Conservation (phyloP, 2,797 vertebrate species). For the Clarias laeviceps region DNA sequence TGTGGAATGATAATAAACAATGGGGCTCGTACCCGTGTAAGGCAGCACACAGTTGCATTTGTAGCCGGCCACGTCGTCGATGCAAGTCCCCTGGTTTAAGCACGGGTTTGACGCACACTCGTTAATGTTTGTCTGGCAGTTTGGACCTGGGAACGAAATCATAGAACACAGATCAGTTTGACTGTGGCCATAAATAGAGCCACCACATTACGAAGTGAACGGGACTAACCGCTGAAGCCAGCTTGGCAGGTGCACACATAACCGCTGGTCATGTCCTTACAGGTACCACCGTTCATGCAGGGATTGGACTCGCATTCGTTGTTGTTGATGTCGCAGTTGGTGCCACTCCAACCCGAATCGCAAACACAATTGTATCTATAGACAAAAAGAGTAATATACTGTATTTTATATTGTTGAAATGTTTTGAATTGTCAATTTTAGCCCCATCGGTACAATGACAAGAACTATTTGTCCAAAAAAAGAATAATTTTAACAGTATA, state of each 20-base stretch:
- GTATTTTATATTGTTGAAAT: no score
- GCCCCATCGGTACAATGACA: neutral
- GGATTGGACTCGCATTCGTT: conserved; percentile 95
- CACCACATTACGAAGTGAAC: neutral
- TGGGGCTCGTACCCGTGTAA: conserved; percentile 85
- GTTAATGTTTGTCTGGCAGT: conserved; percentile 97
- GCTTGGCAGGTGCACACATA: conserved; percentile 90
- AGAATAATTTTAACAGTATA: no score
- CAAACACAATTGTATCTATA: conserved; percentile 89
- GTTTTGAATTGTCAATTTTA: no score
- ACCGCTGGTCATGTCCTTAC: conserved; percentile 94
- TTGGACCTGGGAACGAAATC: conserved; percentile 78
- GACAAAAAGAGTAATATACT: neutral
- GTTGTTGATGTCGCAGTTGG: conserved; percentile 93
- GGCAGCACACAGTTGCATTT: conserved; percentile 92
- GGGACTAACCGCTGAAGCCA: conserved; percentile 89
- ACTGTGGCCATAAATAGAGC: neutral
- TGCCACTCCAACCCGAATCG: conserved; percentile 89
- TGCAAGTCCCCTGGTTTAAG: conserved; percentile 94
- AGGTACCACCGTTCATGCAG: conserved; percentile 92
- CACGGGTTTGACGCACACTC: conserved; percentile 97
- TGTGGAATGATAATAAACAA: conserved; percentile 4
- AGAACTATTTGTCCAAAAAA: neutral
- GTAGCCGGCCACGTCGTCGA: conserved; percentile 91
- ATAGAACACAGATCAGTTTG: conserved; percentile 47